Percentiles rank a stretch among this genome's conserved stretches.
phyloP scores from a whole-genome alignment of 2,113 vertebrate genomes.

The Xyrauchen texanus region DNA sequence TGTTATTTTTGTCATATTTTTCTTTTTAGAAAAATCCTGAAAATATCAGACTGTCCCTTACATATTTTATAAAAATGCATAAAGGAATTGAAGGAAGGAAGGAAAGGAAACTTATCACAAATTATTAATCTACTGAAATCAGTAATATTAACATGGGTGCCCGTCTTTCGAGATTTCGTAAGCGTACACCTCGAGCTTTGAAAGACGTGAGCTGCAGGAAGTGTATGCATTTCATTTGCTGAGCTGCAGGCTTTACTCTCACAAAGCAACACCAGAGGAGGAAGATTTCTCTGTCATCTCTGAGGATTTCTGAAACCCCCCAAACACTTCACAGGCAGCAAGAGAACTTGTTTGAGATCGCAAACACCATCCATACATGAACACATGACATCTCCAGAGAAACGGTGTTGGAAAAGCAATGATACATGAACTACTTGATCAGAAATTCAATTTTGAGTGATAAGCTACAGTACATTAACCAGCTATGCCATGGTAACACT shows the following conservation, averaged over 20 bases:
- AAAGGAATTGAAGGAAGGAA: neutral
- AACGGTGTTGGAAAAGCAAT: neutral
- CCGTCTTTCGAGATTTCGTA: slow-evolving; percentile 31
- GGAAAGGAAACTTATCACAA: neutral
- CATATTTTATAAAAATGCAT: no score
- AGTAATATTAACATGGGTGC: neutral
- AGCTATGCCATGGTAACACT: neutral
- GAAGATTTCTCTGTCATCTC: slow-evolving; percentile 28
- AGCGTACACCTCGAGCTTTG: slow-evolving; percentile 40
- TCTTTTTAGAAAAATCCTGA: no score
- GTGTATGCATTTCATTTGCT: slow-evolving; percentile 11
- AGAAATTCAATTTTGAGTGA: neutral
- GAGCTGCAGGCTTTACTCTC: slow-evolving; percentile 17
- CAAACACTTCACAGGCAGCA: slow-evolving; percentile 9
- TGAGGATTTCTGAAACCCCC: slow-evolving; percentile 23
- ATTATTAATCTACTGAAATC: slow-evolving; percentile 2
- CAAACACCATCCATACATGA: slow-evolving; percentile 7
- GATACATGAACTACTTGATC: neutral
- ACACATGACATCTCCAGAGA: neutral
- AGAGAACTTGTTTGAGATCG: neutral
- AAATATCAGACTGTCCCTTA: neutral
- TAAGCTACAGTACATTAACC: neutral
- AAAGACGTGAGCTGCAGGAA: slow-evolving; percentile 13
- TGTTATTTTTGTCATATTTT: no score
- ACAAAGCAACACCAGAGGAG: slow-evolving; percentile 33